Base-by-base conservation (phyloP, 2,797 vertebrate species). In the Heliangelus exortis region DNA sequence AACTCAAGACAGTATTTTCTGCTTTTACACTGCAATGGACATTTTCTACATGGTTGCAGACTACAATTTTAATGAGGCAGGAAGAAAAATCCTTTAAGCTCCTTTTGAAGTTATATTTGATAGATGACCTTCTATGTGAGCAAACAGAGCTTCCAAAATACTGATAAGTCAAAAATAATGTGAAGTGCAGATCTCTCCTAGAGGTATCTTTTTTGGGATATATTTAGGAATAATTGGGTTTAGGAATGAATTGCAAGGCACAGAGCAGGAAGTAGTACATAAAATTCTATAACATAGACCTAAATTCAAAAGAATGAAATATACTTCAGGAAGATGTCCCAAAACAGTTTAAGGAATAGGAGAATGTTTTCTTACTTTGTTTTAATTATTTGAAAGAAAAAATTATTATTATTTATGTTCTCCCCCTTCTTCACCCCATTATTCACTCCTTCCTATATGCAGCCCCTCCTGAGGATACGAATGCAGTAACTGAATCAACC, bases 371-470 rank as follows among this genome's bases (percentile, higher is more conserved):
- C 39, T 54, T 62, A 25, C 1, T 39, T 80, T 48, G 5, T 28
- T 91, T 74, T n/a, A 1, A 4, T 71, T 72, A 61, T 84, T 73
- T 82, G 34, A 85, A 75, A 62, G 15, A 19, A 68, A 62, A 79
- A 53, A 48, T 9, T 14, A 41, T 14, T 41, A 41, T 41, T 41
- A 39, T 39, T 39, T 39, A 33, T 59, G 29, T 22, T 20, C 26
- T 2, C 5, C 16, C 14, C 4, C 10, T 6, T 15, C 16, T 20
- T 18, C 20, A 10, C 26, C 19, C 21, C 1, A 0, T 53, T 48
- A 75, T 25, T 82, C 41, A 33, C 22, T 65, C 7, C 10, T 83
- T 29, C 15, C 12, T 50, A 4, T n/a, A 65, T 18, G 8, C 31
- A 85, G 23, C 2, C 11, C 6, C 11, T 67, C n/a, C 31, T 41